Evolutionary conservation across 2,113 vertebrate genomes (phyloP).

Genomic region (Alces alces): DNA sequence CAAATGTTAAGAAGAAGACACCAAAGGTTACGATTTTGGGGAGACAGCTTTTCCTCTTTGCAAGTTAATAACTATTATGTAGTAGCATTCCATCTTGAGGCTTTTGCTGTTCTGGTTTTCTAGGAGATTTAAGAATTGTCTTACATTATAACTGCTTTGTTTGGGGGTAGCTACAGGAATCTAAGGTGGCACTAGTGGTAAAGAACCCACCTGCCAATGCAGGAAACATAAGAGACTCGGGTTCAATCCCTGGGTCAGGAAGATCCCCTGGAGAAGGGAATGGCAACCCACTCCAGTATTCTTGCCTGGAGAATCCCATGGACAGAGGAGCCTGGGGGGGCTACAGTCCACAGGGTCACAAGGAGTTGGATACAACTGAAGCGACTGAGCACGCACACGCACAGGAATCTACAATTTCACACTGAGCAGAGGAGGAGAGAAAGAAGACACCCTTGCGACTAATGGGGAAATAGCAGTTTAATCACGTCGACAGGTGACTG

Average conservation of each 20-base stretch:
- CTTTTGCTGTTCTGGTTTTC: neutral
- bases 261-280: neutral
- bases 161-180: neutral
- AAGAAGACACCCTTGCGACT: neutral
- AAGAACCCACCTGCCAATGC: neutral
- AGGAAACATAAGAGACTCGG: neutral
- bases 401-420: neutral
- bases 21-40: neutral
- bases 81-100: neutral
- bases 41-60: neutral
- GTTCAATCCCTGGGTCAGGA: neutral
- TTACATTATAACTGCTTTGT: neutral
- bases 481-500: neutral
- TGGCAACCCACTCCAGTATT: neutral
- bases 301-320: neutral
- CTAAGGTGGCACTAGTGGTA: neutral
- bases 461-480: neutral
- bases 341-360: neutral
- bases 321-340: neutral
- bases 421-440: neutral
- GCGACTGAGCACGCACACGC: neutral
- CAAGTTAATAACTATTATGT: neutral
- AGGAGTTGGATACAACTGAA: neutral
- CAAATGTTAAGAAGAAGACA: neutral
- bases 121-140: neutral